A percentile compares a stretch with the other conserved stretches of the same genome.
Evolutionary conservation across 2,888 invertebrate genomes (phyloP).

Genomic region (Globia sparganii): DNA sequence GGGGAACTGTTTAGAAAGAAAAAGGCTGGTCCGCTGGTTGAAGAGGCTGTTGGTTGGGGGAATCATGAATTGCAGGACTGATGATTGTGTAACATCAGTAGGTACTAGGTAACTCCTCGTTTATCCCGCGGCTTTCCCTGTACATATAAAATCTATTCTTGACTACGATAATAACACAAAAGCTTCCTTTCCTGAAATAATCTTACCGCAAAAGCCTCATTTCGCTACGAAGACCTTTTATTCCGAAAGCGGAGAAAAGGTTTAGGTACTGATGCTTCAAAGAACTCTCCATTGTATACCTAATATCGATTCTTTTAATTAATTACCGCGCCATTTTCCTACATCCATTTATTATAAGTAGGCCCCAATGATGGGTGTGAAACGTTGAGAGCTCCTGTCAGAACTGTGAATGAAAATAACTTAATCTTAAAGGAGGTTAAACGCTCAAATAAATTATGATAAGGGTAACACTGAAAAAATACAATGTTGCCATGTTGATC

Average conservation of each 20-base stretch:
- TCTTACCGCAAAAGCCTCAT: background rate
- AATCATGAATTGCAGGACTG: background rate
- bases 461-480: conserved; percentile 37
- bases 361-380: conserved; percentile 17
- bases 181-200: background rate
- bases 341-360: conserved; percentile 6
- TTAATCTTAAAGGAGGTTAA: conserved; percentile 50
- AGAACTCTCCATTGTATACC: background rate
- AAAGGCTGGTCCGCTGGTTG: background rate
- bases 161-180: background rate
- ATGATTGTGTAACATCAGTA: background rate
- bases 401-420: conserved; percentile 41
- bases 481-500: conserved; percentile 18
- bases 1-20: background rate
- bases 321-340: conserved; percentile 25
- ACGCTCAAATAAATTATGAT: conserved; percentile 39
- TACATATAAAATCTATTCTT: background rate
- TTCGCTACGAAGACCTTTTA: background rate
- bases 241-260: background rate
- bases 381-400: conserved; percentile 32
- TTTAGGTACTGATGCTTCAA: background rate
- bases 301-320: conserved; percentile 24
- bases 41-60: background rate
- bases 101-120: background rate
- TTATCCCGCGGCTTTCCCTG: background rate